Evolutionary conservation across 1,140 invertebrate species (phyloP).

Genomic region (Euura saliciscinereae): DNA sequence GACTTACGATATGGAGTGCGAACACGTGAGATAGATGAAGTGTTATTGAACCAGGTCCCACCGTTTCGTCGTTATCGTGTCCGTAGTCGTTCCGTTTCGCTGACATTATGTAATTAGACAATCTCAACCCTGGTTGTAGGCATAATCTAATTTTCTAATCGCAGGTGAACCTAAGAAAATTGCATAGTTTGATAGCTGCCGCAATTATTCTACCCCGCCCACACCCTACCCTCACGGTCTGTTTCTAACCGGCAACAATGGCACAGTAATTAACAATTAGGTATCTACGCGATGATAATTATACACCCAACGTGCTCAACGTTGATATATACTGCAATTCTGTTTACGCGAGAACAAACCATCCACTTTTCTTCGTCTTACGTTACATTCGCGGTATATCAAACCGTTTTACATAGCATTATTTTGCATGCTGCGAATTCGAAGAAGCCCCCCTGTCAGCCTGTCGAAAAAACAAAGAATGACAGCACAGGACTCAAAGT

Average conservation of each 20-base stretch:
- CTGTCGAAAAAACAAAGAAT: too few species aligned
- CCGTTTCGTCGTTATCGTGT: too few species aligned
- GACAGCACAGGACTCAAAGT: too few species aligned
- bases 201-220: neutral
- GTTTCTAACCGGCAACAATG: conserved; percentile 37
- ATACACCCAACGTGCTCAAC: conserved; percentile 28
- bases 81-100: too few species aligned
- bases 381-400: neutral
- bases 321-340: neutral
- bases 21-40: too few species aligned
- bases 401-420: conserved; percentile 40
- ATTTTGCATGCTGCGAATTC: conserved; percentile 38
- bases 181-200: neutral
- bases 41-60: too few species aligned
- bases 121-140: neutral
- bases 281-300: conserved; percentile 44
- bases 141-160: conserved; percentile 3
- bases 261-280: conserved; percentile 57
- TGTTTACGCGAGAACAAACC: neutral
- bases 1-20: too few species aligned
- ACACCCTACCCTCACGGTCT: neutral
- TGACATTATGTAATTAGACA: neutral
- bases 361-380: neutral
- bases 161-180: neutral
- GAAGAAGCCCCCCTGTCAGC: neutral